Percentiles rank a stretch among this genome's conserved stretches.
These are phyloP conservation scores for Chrysomallon squamiferum DNA, from an alignment of 1,140 invertebrate genomes.

Conservation along the genomic window DNA sequence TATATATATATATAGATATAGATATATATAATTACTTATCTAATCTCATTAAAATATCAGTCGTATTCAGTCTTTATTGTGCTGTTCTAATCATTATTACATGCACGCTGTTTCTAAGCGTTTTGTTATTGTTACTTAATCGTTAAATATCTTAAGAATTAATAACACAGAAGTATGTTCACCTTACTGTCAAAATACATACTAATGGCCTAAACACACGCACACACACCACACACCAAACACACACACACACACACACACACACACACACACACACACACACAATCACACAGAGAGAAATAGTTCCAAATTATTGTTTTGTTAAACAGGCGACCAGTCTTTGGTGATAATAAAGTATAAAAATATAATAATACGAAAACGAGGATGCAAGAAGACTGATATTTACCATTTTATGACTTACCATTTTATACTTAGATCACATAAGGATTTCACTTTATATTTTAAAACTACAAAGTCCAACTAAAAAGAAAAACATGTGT, in stretches of 20 bases:
- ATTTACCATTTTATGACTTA: too few relatives aligned
- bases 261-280: slow-evolving; percentile 6
- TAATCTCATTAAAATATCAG: too few relatives aligned
- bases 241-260: slow-evolving; percentile 3
- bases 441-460: background rate
- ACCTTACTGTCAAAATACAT: background rate
- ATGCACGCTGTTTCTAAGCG: too few relatives aligned
- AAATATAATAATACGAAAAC: too few relatives aligned
- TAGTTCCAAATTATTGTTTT: background rate
- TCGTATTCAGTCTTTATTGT: too few relatives aligned
- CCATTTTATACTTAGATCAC: too few relatives aligned
- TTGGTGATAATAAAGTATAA: too few relatives aligned
- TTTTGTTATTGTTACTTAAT: too few relatives aligned
- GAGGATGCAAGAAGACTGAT: too few relatives aligned
- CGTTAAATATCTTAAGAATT: background rate
- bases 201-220: background rate
- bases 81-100: too few relatives aligned
- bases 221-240: background rate
- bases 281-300: background rate
- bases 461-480: background rate
- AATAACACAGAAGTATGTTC: background rate
- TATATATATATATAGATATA: slow-evolving; percentile 6
- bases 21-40: background rate
- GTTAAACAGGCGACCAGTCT: too few relatives aligned
- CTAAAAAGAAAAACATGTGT: background rate